These are phyloP conservation scores for Centropus unirufus DNA, from an alignment of 2,113 vertebrate species.

Conservation along the genomic window DNA sequence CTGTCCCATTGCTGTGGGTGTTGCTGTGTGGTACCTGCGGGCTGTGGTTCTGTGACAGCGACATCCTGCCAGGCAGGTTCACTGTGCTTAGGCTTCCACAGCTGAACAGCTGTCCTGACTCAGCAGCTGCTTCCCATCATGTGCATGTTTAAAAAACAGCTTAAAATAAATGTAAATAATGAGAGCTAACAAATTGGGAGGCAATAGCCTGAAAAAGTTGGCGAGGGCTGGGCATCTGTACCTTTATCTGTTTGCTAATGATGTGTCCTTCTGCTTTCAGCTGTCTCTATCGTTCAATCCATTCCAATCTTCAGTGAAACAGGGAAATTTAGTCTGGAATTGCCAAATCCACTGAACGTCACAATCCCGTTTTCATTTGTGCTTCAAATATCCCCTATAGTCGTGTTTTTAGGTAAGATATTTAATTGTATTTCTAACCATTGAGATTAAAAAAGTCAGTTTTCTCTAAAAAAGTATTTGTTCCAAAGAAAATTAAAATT, in stretches of 20 bases:
- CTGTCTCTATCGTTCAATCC: constrained; percentile 88
- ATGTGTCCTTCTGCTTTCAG: constrained; percentile 71
- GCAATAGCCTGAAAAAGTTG: background rate
- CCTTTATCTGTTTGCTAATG: background rate
- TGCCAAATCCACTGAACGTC: constrained; percentile 85
- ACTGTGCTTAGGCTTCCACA: background rate
- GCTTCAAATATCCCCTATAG: constrained; percentile 85
- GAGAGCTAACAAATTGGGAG: background rate
- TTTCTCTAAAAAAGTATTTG: background rate
- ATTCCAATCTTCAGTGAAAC: constrained; percentile 90
- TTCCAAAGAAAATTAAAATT: background rate
- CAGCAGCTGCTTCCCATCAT: background rate
- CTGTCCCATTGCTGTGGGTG: background rate
- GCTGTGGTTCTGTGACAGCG: background rate
- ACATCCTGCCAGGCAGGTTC: background rate
- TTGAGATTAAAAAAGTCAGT: background rate
- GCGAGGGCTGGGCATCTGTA: background rate
- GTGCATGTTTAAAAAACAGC: background rate
- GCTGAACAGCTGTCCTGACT: background rate
- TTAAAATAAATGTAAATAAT: background rate
- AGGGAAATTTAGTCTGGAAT: constrained; percentile 84
- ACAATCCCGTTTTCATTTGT: constrained; percentile 88
- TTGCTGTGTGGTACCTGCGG: background rate
- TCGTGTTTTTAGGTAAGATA: constrained; percentile 90
- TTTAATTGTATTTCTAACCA: background rate